These are phyloP conservation scores for Meles meles DNA, from an alignment of 2,113 vertebrate species.

Conservation along the genomic window DNA sequence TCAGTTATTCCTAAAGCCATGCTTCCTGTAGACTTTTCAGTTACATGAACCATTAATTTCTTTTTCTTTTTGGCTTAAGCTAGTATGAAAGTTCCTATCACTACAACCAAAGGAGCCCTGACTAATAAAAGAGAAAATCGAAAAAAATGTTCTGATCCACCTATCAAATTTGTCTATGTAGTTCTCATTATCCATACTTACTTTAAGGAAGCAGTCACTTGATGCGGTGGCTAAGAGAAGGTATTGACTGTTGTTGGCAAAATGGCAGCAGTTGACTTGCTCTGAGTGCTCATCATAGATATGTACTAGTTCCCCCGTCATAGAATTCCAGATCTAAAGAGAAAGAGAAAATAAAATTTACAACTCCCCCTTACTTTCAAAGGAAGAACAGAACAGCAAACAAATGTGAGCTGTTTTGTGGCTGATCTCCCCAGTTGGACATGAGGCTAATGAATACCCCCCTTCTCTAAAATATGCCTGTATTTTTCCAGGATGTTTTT, in stretches of 20 bases:
- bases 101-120: background rate
- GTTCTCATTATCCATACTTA: constrained; percentile 73
- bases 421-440: background rate
- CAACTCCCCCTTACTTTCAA: background rate
- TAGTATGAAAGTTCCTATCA: background rate
- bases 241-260: constrained; percentile 84
- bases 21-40: background rate
- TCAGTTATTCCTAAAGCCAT: background rate
- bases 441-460: background rate
- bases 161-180: background rate
- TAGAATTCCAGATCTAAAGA: constrained; percentile 91
- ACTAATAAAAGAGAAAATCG: background rate
- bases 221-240: constrained; percentile 93
- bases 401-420: background rate
- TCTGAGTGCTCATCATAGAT: constrained; percentile 90
- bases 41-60: background rate
- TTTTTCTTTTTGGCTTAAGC: background rate
- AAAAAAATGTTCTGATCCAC: background rate
- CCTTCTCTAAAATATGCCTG: background rate
- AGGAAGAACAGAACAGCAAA: background rate
- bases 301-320: constrained; percentile 82
- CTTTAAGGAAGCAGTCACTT: constrained; percentile 88
- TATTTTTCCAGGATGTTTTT: background rate
- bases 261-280: constrained; percentile 95
- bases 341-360: constrained; percentile 44